Conservation (phyloP, 2,797 vertebrate genomes). For the Acropternis orthonyx region DNA sequence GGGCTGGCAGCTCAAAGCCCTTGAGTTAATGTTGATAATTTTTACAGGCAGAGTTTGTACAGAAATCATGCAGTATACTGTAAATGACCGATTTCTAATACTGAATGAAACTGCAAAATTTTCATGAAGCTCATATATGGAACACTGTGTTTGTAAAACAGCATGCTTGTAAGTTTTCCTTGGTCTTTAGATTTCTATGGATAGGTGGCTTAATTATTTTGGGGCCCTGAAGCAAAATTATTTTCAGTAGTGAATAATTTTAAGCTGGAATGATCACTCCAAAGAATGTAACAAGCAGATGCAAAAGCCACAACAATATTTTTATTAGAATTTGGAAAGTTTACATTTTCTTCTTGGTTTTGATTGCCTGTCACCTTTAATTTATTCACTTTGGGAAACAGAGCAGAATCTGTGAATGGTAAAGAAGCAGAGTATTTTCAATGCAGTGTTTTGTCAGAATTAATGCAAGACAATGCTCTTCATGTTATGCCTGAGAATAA, state of each 20-base stretch:
- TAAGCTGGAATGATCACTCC: not conserved
- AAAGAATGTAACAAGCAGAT: not conserved
- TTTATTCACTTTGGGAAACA: not conserved
- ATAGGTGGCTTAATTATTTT: not conserved
- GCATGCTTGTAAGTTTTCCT: not conserved
- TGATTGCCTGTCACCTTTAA: not conserved
- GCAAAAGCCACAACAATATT: not conserved
- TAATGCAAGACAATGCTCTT: not conserved
- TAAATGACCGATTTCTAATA: not conserved
- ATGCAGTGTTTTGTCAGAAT: not conserved
- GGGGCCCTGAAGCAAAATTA: not conserved
- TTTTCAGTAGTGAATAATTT: not conserved
- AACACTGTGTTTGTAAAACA: not conserved
- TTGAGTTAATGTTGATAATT: not conserved
- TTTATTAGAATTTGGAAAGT: not conserved
- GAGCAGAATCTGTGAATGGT: not conserved
- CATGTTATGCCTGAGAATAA: not conserved
- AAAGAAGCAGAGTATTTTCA: not conserved
- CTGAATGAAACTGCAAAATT: not conserved
- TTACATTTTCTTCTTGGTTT: not conserved
- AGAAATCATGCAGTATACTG: not conserved
- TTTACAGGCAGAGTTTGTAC: not conserved
- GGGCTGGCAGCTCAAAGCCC: not conserved
- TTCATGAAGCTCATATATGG: not conserved
- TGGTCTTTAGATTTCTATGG: not conserved